Evolutionary conservation across 1,140 invertebrate genomes (phyloP).

Genomic region (Bacillus rossius): DNA sequence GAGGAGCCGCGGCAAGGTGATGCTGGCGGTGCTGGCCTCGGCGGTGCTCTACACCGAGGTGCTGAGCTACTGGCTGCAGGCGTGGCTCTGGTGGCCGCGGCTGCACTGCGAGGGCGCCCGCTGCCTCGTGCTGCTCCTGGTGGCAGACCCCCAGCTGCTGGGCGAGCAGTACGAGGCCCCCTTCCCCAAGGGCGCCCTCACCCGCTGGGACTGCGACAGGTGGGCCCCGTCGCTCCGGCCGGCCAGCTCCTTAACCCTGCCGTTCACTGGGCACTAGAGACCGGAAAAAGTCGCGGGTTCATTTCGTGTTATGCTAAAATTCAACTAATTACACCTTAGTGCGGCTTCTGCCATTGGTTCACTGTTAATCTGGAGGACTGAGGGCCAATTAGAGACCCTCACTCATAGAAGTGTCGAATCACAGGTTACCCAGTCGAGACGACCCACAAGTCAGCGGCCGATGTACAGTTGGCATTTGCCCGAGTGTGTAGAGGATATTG

Average conservation of each 20-base stretch:
- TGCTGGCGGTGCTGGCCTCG: not conserved
- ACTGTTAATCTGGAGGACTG: too few relatives aligned
- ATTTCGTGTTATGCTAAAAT: too few relatives aligned
- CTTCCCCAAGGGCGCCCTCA: conserved; percentile 42
- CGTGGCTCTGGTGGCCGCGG: conserved; percentile 45
- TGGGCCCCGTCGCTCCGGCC: conserved; percentile 37
- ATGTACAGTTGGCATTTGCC: too few relatives aligned
- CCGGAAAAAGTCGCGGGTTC: too few relatives aligned
- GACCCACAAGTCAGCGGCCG: too few relatives aligned
- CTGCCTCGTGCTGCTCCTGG: conserved; percentile 68
- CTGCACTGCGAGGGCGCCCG: conserved; percentile 44
- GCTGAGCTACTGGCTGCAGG: conserved; percentile 2
- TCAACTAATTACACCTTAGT: too few relatives aligned
- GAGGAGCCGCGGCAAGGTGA: not conserved
- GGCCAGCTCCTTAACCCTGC: not conserved
- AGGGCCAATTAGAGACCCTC: too few relatives aligned
- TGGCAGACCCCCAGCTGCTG: conserved; percentile 90
- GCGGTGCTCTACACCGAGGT: conserved; percentile 9
- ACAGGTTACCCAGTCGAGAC: too few relatives aligned
- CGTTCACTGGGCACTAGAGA: not conserved
- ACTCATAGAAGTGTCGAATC: too few relatives aligned
- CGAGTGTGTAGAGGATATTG: too few relatives aligned
- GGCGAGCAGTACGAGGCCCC: conserved; percentile 62
- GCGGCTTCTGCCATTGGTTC: too few relatives aligned
- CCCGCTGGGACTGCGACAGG: conserved; percentile 80